Conservation (phyloP, 2,797 vertebrate species). For the Propithecus deckenii region DNA sequence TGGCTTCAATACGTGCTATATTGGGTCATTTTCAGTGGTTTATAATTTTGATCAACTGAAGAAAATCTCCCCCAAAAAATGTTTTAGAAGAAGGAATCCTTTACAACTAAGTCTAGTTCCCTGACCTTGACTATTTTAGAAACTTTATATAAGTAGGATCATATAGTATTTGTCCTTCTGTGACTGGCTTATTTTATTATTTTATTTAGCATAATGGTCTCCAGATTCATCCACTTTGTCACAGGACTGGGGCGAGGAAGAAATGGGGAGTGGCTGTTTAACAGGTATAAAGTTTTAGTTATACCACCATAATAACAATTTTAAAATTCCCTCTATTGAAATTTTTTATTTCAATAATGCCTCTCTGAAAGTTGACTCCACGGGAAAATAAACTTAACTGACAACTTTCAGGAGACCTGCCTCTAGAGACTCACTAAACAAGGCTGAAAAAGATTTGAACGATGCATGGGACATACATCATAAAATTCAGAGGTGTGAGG, state of each 20-base stretch:
- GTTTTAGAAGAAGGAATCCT: neutral
- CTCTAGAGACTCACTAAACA: neutral
- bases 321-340: neutral
- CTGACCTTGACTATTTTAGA: neutral
- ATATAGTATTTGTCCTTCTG: rapidly evolving
- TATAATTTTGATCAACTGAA: neutral
- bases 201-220: neutral
- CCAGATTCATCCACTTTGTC: neutral
- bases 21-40: neutral
- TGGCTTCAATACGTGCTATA: rapidly evolving
- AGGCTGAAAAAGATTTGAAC: neutral
- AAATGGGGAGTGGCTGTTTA: neutral
- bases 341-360: neutral
- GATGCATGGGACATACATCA: too few species aligned
- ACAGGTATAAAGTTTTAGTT: neutral
- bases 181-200: neutral
- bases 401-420: neutral
- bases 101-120: neutral
- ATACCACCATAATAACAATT: too few species aligned
- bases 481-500: neutral
- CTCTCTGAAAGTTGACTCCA: neutral
- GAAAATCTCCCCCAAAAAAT: neutral
- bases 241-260: rapidly evolving
- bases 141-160: neutral
- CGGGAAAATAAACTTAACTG: neutral